These are phyloP conservation scores for Parotocinclus haroldoi DNA, from an alignment of 2,797 vertebrate species.

Conservation along the genomic window DNA sequence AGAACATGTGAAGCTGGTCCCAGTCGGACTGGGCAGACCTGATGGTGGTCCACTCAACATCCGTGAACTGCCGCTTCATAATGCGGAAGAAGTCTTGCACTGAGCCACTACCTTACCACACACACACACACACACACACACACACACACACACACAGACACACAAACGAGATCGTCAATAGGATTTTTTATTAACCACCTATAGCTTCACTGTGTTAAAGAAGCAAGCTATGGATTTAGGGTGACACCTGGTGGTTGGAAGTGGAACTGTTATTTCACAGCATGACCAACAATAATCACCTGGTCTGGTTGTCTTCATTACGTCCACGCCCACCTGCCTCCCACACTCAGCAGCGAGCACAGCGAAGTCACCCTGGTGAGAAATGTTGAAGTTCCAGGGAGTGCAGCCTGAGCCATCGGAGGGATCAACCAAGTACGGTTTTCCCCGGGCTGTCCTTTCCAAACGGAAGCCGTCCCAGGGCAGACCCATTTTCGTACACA, in stretches of 20 bases:
- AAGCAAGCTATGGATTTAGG: slow-evolving; percentile 19
- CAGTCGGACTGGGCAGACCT: slow-evolving; percentile 76
- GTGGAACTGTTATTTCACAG: slow-evolving; percentile 12
- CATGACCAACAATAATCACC: slow-evolving; percentile 53
- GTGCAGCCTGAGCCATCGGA: slow-evolving; percentile 24
- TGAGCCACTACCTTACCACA: slow-evolving; percentile 85
- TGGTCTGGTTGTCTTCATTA: slow-evolving; percentile 91
- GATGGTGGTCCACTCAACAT: slow-evolving; percentile 84
- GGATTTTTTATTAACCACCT: too few species aligned
- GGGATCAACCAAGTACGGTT: slow-evolving; percentile 81
- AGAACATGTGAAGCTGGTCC: slow-evolving; percentile 86
- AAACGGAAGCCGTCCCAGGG: slow-evolving; percentile 89
- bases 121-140: slow-evolving; percentile 30
- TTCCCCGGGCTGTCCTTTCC: slow-evolving; percentile 85
- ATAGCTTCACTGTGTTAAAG: not conserved
- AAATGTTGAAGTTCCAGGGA: slow-evolving; percentile 88
- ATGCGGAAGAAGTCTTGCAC: slow-evolving; percentile 89
- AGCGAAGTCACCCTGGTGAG: slow-evolving; percentile 92
- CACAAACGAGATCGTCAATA: too few species aligned
- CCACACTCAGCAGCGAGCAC: slow-evolving; percentile 87
- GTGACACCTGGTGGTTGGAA: slow-evolving; percentile 68
- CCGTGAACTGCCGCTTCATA: slow-evolving; percentile 95
- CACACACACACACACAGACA: slow-evolving; percentile 8
- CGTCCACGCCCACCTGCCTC: slow-evolving; percentile 85
- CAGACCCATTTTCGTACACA: slow-evolving; percentile 82